Base-by-base conservation (phyloP, 2,888 invertebrate species). In the Ormyrus labotus region DNA sequence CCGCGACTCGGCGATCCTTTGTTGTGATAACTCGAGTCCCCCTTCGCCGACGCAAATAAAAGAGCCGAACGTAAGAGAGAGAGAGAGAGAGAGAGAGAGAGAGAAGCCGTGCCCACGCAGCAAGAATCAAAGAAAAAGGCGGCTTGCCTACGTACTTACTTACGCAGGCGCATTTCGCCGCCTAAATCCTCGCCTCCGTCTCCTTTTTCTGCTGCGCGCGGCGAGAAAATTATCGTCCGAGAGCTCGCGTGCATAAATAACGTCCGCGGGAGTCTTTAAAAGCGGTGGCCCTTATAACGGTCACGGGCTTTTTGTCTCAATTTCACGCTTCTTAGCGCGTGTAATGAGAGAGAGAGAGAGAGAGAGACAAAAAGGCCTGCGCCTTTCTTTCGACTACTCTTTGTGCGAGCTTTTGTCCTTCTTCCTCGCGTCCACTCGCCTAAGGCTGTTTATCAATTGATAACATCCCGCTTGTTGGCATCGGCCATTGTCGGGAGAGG, bases 281-380 rank as follows among this genome's bases (percentile, higher is more conserved):
- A 6, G 50, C 60, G n/a, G 50, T 48, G 55, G 58, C 8, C 57
- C 65, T 57, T 50, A 45, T 60, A 58, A 67, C 61, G 61, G 75
- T 68, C 67, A 60, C 68, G 71, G 58, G 57, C 71, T 71, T 78
- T 78, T 68, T 68, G 61, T 69, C 68, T 68, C 78, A 73, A 79
- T 79, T 79, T 79, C 78, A 79, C 69, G 78, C 72, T 34, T 68
- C 73, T 79, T 68, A 73, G 55, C 50, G 68, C 73, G 11, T n/a
- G 60, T 68, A 68, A 68, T 69, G 68, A 76, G 60, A 53, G 53
- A 76, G 53, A 76, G 61, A 76, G 51, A 34, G n/a, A 47, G 45
- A 57, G 53, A 76, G 61, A 34, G 34, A 69, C 45, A 34, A 10
- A 47, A n/a, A 57, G 9, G 34, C 34, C 6, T 10, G 6, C 47